Evolutionary conservation across 1,140 invertebrate genomes (phyloP).

Genomic region (Eumaeus atala): DNA sequence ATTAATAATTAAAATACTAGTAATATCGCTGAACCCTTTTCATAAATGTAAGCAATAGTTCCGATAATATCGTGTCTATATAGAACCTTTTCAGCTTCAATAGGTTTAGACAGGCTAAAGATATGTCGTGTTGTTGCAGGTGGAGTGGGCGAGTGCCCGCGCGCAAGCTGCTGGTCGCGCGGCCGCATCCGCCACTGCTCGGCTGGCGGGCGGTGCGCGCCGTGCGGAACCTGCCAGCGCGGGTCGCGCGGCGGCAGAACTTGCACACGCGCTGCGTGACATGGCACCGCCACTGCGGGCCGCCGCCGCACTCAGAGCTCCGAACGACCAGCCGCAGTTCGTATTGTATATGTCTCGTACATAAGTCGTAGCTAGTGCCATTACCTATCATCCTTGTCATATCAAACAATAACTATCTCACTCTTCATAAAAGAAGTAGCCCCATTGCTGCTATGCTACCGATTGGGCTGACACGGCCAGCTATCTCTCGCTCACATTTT

Average conservation of each 20-base stretch:
- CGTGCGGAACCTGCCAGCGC: constrained; percentile 80
- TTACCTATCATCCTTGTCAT: neutral
- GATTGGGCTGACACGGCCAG: too few relatives aligned
- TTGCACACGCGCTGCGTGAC: constrained; percentile 77
- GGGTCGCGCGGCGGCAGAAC: constrained; percentile 72
- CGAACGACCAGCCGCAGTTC: neutral
- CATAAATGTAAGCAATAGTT: too few relatives aligned
- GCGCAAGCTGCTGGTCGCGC: constrained; percentile 80
- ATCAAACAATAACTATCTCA: too few relatives aligned
- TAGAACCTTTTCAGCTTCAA: too few relatives aligned
- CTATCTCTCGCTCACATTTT: too few relatives aligned
- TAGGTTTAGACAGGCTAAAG: too few relatives aligned
- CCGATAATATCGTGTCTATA: too few relatives aligned
- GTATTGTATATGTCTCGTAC: neutral
- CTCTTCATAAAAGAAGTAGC: too few relatives aligned
- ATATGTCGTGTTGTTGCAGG: constrained; percentile 43
- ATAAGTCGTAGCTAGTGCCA: neutral
- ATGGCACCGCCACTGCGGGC: constrained; percentile 80
- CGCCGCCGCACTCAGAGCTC: constrained; percentile 77
- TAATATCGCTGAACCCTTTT: too few relatives aligned
- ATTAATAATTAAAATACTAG: too few relatives aligned
- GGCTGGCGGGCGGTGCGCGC: constrained; percentile 90
- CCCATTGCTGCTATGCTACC: too few relatives aligned
- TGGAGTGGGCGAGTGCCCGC: constrained; percentile 83
- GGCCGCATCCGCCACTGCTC: constrained; percentile 81